A percentile compares a stretch with the other conserved stretches of the same genome.
Evolutionary conservation across 2,888 invertebrate species (phyloP).

Genomic region (Rotaria sp.): DNA sequence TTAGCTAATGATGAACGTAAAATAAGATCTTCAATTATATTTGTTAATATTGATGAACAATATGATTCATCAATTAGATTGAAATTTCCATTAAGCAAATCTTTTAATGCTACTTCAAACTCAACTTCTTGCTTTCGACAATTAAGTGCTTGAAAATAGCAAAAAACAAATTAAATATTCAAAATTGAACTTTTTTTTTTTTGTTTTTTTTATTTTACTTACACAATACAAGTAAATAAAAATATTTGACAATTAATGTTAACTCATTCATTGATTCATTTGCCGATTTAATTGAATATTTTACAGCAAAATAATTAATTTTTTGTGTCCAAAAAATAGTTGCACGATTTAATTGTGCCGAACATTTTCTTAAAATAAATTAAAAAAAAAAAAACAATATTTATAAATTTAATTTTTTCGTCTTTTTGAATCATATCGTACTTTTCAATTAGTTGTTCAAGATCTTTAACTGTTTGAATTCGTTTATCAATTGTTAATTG

Average conservation of each 20-base stretch:
- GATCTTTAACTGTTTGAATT: background rate
- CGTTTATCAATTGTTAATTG: background rate
- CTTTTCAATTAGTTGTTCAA: background rate
- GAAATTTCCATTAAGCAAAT: background rate
- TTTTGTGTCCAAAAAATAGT: background rate
- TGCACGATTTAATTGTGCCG: constrained; percentile 27
- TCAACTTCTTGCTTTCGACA: background rate
- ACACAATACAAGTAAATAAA: background rate
- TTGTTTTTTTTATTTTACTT: background rate
- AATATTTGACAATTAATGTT: constrained; percentile 18
- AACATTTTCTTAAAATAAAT: background rate
- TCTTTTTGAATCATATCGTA: background rate
- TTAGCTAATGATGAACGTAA: background rate
- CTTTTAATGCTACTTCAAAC: background rate
- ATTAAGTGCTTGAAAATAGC: background rate
- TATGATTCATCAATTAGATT: background rate
- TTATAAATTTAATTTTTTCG: background rate
- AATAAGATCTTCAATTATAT: background rate
- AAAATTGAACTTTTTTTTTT: background rate
- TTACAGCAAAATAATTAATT: background rate
- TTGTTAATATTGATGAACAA: background rate
- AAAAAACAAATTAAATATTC: background rate
- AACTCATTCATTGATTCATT: constrained; percentile 10
- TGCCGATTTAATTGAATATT: background rate
- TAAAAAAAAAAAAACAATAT: background rate